These are phyloP conservation scores for Temnothorax curvispinosus DNA, from an alignment of 1,140 invertebrate genomes.

Conservation along the genomic window DNA sequence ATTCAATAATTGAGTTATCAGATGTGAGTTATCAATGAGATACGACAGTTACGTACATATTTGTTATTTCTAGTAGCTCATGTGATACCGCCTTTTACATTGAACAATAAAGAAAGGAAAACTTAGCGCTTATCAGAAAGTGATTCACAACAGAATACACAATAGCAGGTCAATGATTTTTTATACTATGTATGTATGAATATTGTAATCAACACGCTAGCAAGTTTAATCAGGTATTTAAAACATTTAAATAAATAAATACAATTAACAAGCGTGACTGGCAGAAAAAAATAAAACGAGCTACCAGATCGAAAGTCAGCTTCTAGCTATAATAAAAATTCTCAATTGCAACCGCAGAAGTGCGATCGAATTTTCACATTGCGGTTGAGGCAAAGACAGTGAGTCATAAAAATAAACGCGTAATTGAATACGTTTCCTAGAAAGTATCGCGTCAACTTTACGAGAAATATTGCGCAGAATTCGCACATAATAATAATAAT, in stretches of 20 bases:
- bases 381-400: slow-evolving; percentile 30
- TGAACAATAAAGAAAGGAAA: background rate
- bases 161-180: background rate
- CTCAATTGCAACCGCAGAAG: slow-evolving; percentile 38
- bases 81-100: background rate
- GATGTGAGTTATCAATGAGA: slow-evolving; percentile 38
- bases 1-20: slow-evolving; percentile 29
- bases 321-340: background rate
- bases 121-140: slow-evolving; percentile 14
- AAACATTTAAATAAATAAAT: background rate
- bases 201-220: background rate
- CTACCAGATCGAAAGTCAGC: background rate
- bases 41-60: slow-evolving; percentile 9
- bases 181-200: background rate
- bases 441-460: slow-evolving; percentile 17
- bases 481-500: background rate
- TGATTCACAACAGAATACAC: background rate
- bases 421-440: slow-evolving; percentile 6
- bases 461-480: background rate
- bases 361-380: slow-evolving; percentile 60
- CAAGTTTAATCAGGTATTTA: slow-evolving; percentile 9
- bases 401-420: background rate
- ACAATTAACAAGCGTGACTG: background rate
- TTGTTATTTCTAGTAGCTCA: slow-evolving; percentile 44
- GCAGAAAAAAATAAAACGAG: background rate